phyloP scores from a whole-genome alignment of 2,888 invertebrate species.

The Plebejus melissa region DNA sequence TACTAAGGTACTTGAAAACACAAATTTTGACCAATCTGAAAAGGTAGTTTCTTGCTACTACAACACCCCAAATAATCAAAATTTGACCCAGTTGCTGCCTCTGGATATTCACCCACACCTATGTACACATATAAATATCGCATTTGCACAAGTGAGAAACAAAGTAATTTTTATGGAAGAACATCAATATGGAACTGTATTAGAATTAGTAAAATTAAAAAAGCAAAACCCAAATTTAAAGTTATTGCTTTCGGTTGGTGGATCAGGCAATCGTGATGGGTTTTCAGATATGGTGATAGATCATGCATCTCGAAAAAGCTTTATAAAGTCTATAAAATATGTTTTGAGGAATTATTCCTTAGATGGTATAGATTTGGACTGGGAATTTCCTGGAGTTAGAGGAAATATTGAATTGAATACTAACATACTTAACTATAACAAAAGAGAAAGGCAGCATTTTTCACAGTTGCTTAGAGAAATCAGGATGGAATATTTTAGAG shows the following conservation, averaged over 20 bases:
- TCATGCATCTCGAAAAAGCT: constrained; percentile 83
- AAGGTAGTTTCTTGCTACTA: constrained; percentile 84
- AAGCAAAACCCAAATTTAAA: constrained; percentile 82
- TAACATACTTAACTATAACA: constrained; percentile 24
- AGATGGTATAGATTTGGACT: constrained; percentile 89
- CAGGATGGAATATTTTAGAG: constrained; percentile 81
- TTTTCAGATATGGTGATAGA: constrained; percentile 86
- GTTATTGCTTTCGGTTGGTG: constrained; percentile 88
- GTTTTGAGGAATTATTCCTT: constrained; percentile 75
- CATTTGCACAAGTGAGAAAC: constrained; percentile 83
- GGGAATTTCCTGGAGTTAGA: constrained; percentile 89
- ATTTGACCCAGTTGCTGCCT: constrained; percentile 64
- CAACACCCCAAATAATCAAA: constrained; percentile 68
- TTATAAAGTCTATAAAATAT: constrained; percentile 76
- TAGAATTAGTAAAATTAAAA: constrained; percentile 75
- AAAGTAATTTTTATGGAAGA: constrained; percentile 78
- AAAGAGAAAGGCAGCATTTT: constrained; percentile 84
- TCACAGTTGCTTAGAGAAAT: constrained; percentile 86
- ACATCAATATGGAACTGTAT: constrained; percentile 55
- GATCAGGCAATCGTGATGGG: constrained; percentile 77
- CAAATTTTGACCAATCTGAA: constrained; percentile 24
- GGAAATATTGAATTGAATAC: constrained; percentile 38
- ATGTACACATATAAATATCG: constrained; percentile 91
- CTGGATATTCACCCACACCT: constrained; percentile 82
- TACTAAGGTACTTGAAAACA: background rate